Conservation (phyloP, 2,797 vertebrate species). For the Diceros bicornis region DNA sequence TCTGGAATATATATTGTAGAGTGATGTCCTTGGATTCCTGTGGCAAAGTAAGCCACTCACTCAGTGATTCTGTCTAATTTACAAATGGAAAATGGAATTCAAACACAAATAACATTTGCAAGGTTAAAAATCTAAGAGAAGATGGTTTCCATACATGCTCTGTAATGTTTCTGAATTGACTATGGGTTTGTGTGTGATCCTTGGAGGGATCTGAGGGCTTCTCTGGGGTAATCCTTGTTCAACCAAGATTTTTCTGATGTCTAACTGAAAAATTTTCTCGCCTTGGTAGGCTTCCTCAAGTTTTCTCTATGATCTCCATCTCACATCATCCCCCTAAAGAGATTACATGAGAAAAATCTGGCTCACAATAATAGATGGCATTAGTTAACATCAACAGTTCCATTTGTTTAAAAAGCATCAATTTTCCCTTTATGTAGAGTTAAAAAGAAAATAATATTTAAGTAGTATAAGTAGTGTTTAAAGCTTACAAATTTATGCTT, state of each 20-base stretch:
- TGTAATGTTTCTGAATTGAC: background rate
- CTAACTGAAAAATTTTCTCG: background rate
- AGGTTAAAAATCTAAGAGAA: background rate
- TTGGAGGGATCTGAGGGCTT: background rate
- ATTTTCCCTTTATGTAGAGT: background rate
- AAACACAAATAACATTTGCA: background rate
- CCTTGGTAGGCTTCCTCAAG: background rate
- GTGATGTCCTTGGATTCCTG: no score
- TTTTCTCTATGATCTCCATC: background rate
- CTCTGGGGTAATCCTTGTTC: background rate
- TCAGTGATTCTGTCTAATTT: background rate
- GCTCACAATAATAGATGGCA: background rate
- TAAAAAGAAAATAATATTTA: slow-evolving; percentile 59
- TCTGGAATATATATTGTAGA: background rate
- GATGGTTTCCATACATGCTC: background rate
- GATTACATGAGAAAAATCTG: background rate
- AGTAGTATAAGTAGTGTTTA: background rate
- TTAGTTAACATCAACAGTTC: background rate
- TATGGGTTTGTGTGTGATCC: fast-evolving
- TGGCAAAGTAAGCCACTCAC: background rate
- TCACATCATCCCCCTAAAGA: background rate
- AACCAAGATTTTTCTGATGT: background rate
- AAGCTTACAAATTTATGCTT: slow-evolving; percentile 34
- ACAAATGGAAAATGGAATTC: background rate
- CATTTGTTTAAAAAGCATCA: background rate